Conservation (phyloP, 2,888 invertebrate genomes). For the Abrostola tripartita region DNA sequence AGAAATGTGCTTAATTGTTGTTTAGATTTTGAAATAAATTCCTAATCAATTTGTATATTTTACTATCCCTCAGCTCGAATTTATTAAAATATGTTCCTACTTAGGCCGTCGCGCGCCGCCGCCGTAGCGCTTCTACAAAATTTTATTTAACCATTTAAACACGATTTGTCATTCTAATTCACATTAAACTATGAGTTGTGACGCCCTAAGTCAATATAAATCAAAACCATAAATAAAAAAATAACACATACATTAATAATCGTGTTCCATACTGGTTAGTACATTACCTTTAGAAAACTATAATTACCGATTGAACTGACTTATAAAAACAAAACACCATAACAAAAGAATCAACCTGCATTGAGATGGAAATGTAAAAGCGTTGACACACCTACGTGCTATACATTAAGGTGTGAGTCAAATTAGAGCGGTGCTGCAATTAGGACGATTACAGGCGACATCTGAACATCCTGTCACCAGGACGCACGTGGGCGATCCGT, state of each 20-base stretch:
- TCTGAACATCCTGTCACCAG: conserved; percentile 52
- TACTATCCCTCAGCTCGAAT: too few species aligned
- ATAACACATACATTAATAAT: too few species aligned
- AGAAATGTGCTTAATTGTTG: neutral
- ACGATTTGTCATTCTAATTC: too few species aligned
- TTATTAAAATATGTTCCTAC: too few species aligned
- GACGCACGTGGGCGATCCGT: conserved; percentile 49
- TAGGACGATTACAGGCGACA: conserved; percentile 58
- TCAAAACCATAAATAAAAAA: too few species aligned
- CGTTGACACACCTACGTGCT: conserved; percentile 67
- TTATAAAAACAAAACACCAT: conserved; percentile 37
- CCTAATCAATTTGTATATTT: neutral
- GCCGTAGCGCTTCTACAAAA: too few species aligned
- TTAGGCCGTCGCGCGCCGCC: too few species aligned
- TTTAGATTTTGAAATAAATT: neutral
- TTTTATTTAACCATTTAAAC: too few species aligned
- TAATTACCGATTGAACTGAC: neutral
- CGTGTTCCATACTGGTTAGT: too few species aligned
- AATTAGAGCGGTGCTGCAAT: conserved; percentile 79
- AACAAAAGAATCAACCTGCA: conserved; percentile 71
- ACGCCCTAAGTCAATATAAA: too few species aligned
- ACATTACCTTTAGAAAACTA: neutral
- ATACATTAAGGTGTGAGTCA: conserved; percentile 66
- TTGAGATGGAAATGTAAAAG: conserved; percentile 72
- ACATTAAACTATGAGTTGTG: too few species aligned